These are phyloP conservation scores for Arctopsyche grandis DNA, from an alignment of 1,140 invertebrate genomes.

Conservation along the genomic window DNA sequence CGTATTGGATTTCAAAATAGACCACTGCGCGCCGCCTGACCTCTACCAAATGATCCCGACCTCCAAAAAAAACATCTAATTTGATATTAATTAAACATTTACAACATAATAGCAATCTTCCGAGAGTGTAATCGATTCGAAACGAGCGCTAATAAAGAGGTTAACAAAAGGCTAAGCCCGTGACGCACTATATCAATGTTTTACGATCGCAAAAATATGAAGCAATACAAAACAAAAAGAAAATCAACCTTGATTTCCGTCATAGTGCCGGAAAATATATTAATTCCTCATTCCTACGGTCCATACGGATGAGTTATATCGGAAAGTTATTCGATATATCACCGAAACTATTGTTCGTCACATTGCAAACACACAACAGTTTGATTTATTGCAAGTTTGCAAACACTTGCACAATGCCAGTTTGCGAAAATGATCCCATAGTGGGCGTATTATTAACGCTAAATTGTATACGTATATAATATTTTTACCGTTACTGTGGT, in stretches of 20 bases:
- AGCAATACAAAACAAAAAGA: too few relatives aligned
- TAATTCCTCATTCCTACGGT: conserved; percentile 46
- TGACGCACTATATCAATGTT: too few relatives aligned
- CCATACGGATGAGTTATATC: background rate
- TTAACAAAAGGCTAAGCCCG: background rate
- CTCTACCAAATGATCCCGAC: too few relatives aligned
- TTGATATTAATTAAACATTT: too few relatives aligned
- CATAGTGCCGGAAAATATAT: conserved; percentile 34
- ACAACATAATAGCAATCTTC: conserved; percentile 1
- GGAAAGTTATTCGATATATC: too few relatives aligned
- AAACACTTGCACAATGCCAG: conserved; percentile 13
- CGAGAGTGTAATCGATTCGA: background rate
- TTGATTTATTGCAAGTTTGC: conserved; percentile 1
- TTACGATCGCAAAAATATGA: too few relatives aligned
- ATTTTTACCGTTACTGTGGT: too few relatives aligned
- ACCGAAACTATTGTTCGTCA: too few relatives aligned
- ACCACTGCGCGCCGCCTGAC: too few relatives aligned
- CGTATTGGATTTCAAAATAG: too few relatives aligned
- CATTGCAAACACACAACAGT: background rate
- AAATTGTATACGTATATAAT: background rate
- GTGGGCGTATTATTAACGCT: background rate
- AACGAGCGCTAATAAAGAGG: conserved; percentile 16
- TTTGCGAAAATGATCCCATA: background rate
- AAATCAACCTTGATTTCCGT: conserved; percentile 9
- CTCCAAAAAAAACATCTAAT: too few relatives aligned